A percentile compares a stretch with the other conserved stretches of the same genome.
Conservation (phyloP, 53 echinoderm and acorn worm genomes). For the Luidia sarsii region DNA sequence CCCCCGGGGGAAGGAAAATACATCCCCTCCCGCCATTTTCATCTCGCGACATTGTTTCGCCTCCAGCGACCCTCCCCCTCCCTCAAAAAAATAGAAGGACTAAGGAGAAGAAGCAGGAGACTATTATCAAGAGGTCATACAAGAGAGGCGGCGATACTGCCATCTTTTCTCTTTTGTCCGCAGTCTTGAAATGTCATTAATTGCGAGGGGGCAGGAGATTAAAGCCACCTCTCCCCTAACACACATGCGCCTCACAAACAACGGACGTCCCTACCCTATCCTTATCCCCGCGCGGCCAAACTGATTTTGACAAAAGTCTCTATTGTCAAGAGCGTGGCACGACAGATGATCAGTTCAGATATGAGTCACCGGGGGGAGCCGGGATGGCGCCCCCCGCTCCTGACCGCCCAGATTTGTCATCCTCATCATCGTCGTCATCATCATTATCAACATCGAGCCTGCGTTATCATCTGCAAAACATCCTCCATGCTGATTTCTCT, state of each 20-base stretch:
- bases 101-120: no score
- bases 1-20: conserved; percentile 22
- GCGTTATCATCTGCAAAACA: no score
- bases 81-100: not conserved
- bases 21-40: conserved; percentile 3
- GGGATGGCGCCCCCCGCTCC: conserved; percentile 1
- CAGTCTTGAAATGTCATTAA: no score
- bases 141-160: no score
- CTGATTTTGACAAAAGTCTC: conserved; percentile 18
- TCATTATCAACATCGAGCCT: not conserved
- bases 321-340: not conserved
- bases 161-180: no score
- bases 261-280: no score
- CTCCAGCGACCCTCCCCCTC: conserved; percentile 4
- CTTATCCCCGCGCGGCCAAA: no score
- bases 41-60: conserved; percentile 29
- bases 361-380: conserved; percentile 43
- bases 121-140: no score
- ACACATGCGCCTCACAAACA: no score
- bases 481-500: no score
- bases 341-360: conserved; percentile 26
- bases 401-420: conserved; percentile 39
- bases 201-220: no score
- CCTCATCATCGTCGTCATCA: not conserved
- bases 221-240: no score